A percentile compares a stretch with the other conserved stretches of the same genome.
Evolutionary conservation across 2,888 invertebrate species (phyloP).

Genomic region (Girardia tigrina): DNA sequence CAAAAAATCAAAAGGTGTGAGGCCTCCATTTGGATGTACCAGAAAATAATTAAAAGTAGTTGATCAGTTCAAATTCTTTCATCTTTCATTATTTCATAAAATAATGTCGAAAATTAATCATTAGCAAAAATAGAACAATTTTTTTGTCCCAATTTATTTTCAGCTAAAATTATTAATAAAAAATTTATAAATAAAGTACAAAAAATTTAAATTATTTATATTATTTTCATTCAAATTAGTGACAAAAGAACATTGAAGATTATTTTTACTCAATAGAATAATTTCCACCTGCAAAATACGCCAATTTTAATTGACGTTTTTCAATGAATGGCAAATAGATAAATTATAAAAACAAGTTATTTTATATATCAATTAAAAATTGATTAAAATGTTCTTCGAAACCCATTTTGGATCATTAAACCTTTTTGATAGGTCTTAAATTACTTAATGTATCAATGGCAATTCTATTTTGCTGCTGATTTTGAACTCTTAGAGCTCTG

Average conservation of each 20-base stretch:
- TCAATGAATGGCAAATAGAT: not conserved
- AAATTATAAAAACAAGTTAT: not conserved
- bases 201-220: constrained; percentile 23
- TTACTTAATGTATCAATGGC: not conserved
- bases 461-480: not conserved
- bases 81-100: too few species aligned
- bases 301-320: not conserved
- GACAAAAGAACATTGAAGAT: constrained; percentile 8
- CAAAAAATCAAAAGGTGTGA: too few species aligned
- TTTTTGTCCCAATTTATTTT: too few species aligned
- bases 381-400: not conserved
- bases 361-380: constrained; percentile 23
- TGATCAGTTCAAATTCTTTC: too few species aligned
- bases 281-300: not conserved
- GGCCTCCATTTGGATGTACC: too few species aligned
- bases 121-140: too few species aligned
- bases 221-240: constrained; percentile 4
- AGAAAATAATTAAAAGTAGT: too few species aligned
- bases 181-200: not conserved
- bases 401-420: not conserved
- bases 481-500: not conserved
- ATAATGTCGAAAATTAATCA: too few species aligned
- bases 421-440: not conserved
- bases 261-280: not conserved
- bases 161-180: not conserved